Evolutionary conservation across 2,888 invertebrate genomes (phyloP), one percentile per base, ranked within the genome.

Genomic region (Vesta saturnalis): DNA sequence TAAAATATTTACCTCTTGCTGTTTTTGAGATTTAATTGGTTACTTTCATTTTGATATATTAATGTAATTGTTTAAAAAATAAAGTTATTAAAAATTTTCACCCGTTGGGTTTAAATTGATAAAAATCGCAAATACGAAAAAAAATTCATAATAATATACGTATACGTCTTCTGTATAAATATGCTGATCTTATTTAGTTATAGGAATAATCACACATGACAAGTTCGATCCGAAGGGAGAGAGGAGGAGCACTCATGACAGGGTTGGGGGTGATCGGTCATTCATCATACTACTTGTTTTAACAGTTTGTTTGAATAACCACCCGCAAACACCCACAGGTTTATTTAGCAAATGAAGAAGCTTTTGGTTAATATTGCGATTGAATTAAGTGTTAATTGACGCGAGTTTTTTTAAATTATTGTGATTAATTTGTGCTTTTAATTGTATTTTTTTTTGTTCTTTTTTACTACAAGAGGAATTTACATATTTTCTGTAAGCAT

Each of bases 231-330:
- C 73, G 70, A 74, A 74, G 78, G 75, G 79, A 72, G 77, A 70
- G 76, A 75, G 73, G 78, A 72, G 72, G 73, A 69, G 69, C 30
- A 52, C 21, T 19, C 19, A 74, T 71, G 73, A 70, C 70, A 71
- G 75, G 74, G 76, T 73, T 76, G 77, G 76, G 79, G 79, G 79
- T 79, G 79, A 78, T 78, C 79, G 79, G 80, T 79, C 81, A 80
- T 77, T 79, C 78, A 76, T 75, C 70, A 72, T 67, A 74, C 74
- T 73, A 76, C 73, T n/a, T 76, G 77, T 80, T 79, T 79, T 76
- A 80, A 79, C 79, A 78, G 79, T 80, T 77, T 76, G 79, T 80
- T 77, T 76, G 76, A 76, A 75, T 77, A 71, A 65, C 73, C 64
- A 73, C 72, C 77, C 73, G 72, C 74, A 76, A 75, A 76, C 75